A percentile compares a stretch with the other conserved stretches of the same genome.
Evolutionary conservation across 2,113 vertebrate genomes (phyloP).

Genomic region (Ammodytes dubius): DNA sequence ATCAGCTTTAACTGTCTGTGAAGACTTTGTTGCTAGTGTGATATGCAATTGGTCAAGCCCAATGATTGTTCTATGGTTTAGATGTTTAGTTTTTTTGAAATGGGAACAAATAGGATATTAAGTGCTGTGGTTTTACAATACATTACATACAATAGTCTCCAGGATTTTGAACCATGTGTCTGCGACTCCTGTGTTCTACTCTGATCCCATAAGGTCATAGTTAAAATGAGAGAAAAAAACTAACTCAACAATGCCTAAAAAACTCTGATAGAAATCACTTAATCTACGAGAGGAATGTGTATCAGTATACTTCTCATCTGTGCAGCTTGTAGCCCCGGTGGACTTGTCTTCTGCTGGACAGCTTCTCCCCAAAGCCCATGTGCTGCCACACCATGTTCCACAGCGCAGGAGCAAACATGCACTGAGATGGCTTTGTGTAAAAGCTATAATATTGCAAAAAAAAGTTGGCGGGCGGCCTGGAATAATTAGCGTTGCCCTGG

Average conservation of each 20-base stretch:
- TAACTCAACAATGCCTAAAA: neutral
- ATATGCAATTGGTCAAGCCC: neutral
- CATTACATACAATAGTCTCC: neutral
- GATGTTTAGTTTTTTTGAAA: neutral
- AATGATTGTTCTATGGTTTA: neutral
- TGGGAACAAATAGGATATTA: neutral
- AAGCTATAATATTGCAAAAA: slow-evolving; percentile 64
- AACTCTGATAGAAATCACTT: neutral
- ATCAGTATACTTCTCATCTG: neutral
- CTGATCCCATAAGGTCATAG: neutral
- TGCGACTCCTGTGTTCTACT: no score
- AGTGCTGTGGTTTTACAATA: neutral
- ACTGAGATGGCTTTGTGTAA: slow-evolving; percentile 45
- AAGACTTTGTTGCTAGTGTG: neutral
- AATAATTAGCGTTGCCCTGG: slow-evolving; percentile 79
- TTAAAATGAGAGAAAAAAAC: neutral
- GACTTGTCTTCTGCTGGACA: slow-evolving; percentile 5
- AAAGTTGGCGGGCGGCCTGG: slow-evolving; percentile 69
- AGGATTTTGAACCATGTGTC: neutral
- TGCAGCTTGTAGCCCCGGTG: slow-evolving; percentile 18
- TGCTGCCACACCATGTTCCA: slow-evolving; percentile 33
- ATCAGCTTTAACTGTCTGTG: neutral
- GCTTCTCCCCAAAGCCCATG: slow-evolving; percentile 20
- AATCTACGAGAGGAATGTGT: neutral
- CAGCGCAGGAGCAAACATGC: slow-evolving; percentile 22